Evolutionary conservation across 2,888 invertebrate species (phyloP).

Genomic region (Anagyrus pseudococci): DNA sequence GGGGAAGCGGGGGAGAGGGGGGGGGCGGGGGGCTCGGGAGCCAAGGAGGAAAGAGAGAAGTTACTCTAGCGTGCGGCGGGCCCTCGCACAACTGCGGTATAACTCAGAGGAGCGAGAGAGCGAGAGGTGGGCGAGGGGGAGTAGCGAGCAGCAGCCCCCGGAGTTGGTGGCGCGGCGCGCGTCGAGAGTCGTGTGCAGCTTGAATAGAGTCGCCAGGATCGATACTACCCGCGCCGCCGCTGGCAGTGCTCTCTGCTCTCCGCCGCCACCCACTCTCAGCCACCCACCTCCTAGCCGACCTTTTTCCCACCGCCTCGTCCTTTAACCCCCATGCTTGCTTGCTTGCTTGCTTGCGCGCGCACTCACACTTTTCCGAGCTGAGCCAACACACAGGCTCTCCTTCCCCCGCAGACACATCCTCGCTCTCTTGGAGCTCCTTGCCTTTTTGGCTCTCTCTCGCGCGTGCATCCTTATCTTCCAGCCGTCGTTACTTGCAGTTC

Average conservation of each 20-base stretch:
- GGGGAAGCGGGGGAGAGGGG: too few relatives aligned
- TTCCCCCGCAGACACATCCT: too few relatives aligned
- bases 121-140: slow-evolving; percentile 40
- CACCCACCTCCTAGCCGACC: background rate
- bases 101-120: slow-evolving; percentile 33
- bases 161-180: slow-evolving; percentile 41
- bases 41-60: slow-evolving; percentile 44
- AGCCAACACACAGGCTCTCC: too few relatives aligned
- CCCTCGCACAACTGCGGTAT: slow-evolving; percentile 43
- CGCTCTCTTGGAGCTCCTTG: too few relatives aligned
- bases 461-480: too few relatives aligned
- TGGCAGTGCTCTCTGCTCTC: background rate
- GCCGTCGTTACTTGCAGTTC: too few relatives aligned
- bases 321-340: background rate
- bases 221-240: slow-evolving; percentile 27
- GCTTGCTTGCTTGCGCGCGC: background rate
- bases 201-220: slow-evolving; percentile 38
- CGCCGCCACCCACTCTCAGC: background rate
- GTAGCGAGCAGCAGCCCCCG: slow-evolving; percentile 34
- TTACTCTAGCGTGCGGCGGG: slow-evolving; percentile 47
- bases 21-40: too few relatives aligned
- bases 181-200: slow-evolving; percentile 51
- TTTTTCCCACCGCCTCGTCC: background rate
- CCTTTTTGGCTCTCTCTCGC: too few relatives aligned
- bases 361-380: too few relatives aligned